Evolutionary conservation across 2,888 invertebrate species (phyloP).

Genomic region (Conomelus anceps): DNA sequence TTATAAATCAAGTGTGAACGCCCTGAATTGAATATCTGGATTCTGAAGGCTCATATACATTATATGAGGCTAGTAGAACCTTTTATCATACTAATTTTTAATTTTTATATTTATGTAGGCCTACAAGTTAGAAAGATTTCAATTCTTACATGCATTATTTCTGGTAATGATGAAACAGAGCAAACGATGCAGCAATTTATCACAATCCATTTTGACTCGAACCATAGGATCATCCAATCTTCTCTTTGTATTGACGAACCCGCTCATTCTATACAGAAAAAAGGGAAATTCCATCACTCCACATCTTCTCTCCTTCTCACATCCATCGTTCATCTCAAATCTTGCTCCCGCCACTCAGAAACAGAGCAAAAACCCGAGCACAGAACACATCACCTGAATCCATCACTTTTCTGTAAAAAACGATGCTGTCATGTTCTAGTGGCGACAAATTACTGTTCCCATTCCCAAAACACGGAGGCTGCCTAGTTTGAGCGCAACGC

Average conservation of each 20-base stretch:
- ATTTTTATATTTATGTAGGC: too few species aligned
- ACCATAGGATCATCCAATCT: not conserved
- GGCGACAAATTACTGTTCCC: not conserved
- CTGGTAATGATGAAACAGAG: not conserved
- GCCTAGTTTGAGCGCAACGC: not conserved
- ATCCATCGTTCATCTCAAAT: not conserved
- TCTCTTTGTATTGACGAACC: not conserved
- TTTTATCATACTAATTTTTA: too few species aligned
- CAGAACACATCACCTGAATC: not conserved
- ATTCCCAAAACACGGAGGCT: not conserved
- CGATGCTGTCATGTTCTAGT: not conserved
- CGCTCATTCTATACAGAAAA: not conserved
- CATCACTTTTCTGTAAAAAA: not conserved
- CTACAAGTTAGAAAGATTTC: too few species aligned
- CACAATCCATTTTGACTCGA: not conserved
- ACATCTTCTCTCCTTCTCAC: not conserved
- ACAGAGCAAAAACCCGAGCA: not conserved
- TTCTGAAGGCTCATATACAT: too few species aligned
- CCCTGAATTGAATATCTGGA: too few species aligned
- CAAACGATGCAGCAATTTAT: not conserved
- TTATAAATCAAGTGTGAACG: too few species aligned
- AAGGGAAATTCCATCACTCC: not conserved
- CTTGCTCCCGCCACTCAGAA: not conserved
- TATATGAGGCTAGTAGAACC: too few species aligned
- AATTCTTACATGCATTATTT: too few species aligned